Conservation (phyloP, 2,888 invertebrate species). For the Sepiola atlantica region DNA sequence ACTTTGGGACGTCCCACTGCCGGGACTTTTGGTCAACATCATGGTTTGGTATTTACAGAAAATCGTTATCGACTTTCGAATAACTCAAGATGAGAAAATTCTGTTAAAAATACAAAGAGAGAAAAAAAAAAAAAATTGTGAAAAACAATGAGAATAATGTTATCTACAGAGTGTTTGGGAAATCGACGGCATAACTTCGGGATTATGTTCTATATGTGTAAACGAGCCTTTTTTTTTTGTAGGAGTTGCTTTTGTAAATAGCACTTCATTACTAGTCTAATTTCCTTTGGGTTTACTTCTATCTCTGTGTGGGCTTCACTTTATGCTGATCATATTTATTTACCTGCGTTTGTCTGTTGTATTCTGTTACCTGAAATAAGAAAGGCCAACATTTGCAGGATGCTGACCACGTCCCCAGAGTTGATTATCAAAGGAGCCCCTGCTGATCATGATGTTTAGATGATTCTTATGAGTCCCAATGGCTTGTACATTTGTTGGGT, state of each 20-base stretch:
- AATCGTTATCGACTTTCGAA: background rate
- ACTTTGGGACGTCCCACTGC: background rate
- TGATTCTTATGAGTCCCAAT: too few species aligned
- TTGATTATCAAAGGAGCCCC: too few species aligned
- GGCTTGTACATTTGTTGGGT: too few species aligned
- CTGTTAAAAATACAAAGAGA: too few species aligned
- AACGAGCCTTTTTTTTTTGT: background rate
- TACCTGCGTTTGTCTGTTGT: background rate
- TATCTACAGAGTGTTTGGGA: background rate
- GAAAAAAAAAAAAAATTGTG: background rate
- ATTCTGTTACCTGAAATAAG: too few species aligned
- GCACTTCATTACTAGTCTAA: too few species aligned
- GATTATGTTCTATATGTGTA: rapidly evolving
- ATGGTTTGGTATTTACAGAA: background rate
- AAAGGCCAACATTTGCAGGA: background rate
- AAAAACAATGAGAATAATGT: background rate
- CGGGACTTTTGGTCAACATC: background rate
- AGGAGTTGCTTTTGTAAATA: background rate
- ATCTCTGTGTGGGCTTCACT: too few species aligned
- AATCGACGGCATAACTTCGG: background rate
- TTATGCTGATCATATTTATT: too few species aligned
- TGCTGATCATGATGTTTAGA: too few species aligned
- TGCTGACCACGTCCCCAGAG: background rate
- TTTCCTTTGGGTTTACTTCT: too few species aligned
- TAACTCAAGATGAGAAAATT: background rate